phyloP scores from a whole-genome alignment of 2,113 vertebrate genomes.

The Cheilinus undulatus region DNA sequence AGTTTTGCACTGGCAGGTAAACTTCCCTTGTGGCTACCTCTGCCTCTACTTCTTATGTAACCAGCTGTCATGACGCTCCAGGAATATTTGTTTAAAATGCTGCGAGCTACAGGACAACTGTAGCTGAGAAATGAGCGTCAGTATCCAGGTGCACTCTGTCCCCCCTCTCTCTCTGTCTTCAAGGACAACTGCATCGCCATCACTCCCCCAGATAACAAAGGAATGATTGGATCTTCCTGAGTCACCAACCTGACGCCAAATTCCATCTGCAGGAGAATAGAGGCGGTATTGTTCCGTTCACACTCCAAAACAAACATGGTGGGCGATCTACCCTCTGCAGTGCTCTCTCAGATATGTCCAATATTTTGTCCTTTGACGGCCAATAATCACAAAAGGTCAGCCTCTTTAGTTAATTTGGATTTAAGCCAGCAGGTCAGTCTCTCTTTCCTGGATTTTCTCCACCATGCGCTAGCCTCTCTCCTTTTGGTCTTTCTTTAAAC shows the following conservation, averaged over 20 bases:
- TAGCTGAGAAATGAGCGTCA: conserved; percentile 30
- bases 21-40: conserved; percentile 35
- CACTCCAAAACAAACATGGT: conserved; percentile 59
- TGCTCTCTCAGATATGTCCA: conserved; percentile 12
- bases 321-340: conserved; percentile 28
- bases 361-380: conserved; percentile 23
- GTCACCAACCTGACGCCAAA: conserved; percentile 62
- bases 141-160: conserved; percentile 65
- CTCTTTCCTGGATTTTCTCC: not conserved
- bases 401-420: conserved; percentile 20
- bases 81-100: conserved; percentile 48
- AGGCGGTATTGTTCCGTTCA: conserved; percentile 58
- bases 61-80: conserved; percentile 17
- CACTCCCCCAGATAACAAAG: conserved; percentile 66
- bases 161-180: conserved; percentile 48
- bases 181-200: conserved; percentile 68
- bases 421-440: conserved; percentile 20
- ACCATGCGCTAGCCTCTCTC: not conserved
- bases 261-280: conserved; percentile 64
- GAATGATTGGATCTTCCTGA: conserved; percentile 75
- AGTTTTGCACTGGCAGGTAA: conserved; percentile 56
- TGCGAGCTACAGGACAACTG: conserved; percentile 13
- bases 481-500: conserved; percentile 19
- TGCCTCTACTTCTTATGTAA: conserved; percentile 39
- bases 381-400: conserved; percentile 27